A percentile compares a stretch with the other conserved stretches of the same genome.
Conservation (phyloP, 2,888 invertebrate species). For the Tinea trinotella region DNA sequence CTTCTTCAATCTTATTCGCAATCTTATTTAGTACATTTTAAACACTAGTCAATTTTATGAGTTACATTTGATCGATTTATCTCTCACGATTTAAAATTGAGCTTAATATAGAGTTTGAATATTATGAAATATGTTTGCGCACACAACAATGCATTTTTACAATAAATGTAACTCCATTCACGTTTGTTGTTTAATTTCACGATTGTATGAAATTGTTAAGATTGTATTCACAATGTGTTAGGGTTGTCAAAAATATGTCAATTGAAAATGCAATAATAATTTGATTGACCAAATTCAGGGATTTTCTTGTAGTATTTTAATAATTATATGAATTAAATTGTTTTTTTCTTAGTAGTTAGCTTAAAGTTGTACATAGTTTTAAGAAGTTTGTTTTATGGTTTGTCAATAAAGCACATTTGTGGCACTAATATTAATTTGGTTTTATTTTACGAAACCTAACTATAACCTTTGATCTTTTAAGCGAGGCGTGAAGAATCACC, state of each 20-base stretch:
- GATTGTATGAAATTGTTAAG: no score
- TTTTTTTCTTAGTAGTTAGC: conserved; percentile 22
- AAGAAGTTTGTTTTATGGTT: conserved; percentile 46
- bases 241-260: no score
- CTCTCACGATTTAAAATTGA: neutral
- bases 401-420: conserved; percentile 68
- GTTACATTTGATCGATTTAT: neutral
- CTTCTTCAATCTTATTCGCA: no score
- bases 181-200: no score
- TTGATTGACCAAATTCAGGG: conserved; percentile 10
- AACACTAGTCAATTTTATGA: neutral
- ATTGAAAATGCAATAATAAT: no score
- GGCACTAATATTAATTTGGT: conserved; percentile 47
- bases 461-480: no score
- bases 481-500: no score
- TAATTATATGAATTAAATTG: conserved; percentile 8
- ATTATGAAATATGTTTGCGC: neutral
- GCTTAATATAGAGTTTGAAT: neutral
- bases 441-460: conserved; percentile 26
- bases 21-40: neutral
- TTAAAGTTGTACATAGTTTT: conserved; percentile 47
- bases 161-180: no score
- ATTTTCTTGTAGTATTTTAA: conserved; percentile 10
- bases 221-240: no score
- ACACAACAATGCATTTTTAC: neutral